Evolutionary conservation across 1,140 invertebrate genomes (phyloP).

Genomic region (Lasioglossum albipes): DNA sequence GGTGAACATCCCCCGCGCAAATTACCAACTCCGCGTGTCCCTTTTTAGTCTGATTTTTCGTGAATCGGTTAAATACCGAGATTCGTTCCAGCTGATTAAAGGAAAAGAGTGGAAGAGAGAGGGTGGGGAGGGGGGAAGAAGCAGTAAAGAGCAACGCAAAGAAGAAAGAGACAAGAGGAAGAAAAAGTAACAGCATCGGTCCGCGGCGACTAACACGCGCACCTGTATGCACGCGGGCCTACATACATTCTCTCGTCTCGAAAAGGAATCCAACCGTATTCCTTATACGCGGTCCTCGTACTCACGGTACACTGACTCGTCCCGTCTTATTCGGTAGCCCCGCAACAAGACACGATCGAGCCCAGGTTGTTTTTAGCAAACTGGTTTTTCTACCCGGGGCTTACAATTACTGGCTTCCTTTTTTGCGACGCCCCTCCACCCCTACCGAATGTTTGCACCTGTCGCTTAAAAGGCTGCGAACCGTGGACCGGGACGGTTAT

Average conservation of each 20-base stretch:
- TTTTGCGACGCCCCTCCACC: constrained; percentile 34
- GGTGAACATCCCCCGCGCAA: not conserved
- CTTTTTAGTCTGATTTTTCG: not conserved
- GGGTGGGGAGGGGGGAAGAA: not conserved
- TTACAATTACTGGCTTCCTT: constrained; percentile 63
- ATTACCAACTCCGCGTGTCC: not conserved
- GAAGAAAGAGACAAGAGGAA: too few species aligned
- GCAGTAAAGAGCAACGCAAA: too few species aligned
- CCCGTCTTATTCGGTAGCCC: constrained; percentile 67
- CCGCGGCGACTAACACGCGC: not conserved
- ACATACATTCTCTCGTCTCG: constrained; percentile 23
- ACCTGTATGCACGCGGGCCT: not conserved
- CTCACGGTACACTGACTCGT: constrained; percentile 58
- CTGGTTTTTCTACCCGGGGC: constrained; percentile 68
- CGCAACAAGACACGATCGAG: constrained; percentile 62
- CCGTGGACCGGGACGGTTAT: constrained; percentile 36
- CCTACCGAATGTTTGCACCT: constrained; percentile 65
- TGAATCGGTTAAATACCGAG: not conserved
- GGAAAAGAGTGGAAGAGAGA: not conserved
- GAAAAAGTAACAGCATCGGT: not conserved
- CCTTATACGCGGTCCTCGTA: constrained; percentile 45
- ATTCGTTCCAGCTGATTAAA: constrained; percentile 13
- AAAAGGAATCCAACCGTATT: constrained; percentile 45
- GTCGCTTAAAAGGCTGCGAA: constrained; percentile 65
- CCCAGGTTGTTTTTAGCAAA: constrained; percentile 72